Base-by-base conservation (phyloP, 1,140 invertebrate genomes). In the Drosophila erecta region DNA sequence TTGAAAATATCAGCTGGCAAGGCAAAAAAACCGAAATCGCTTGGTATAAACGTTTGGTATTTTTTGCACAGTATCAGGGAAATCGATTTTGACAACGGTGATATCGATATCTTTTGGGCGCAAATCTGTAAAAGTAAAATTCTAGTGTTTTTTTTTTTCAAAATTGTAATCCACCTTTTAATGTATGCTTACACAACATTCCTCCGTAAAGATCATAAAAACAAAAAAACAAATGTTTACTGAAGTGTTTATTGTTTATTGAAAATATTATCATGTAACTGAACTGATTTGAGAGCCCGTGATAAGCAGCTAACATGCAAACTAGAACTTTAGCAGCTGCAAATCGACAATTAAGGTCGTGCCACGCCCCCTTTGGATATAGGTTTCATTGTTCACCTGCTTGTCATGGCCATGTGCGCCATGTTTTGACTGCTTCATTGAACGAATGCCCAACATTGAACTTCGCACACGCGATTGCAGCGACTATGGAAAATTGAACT, bases 361-460 rank as follows among this genome's bases (percentile, higher is more conserved):
- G 17, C 35, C 71, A 44, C 44, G 49, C 53, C 41, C 15, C 51
- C 30, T n/a, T 53, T 55, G 43, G 55, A 20, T 0, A 60, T 37
- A 54, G 17, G 44, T 47, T 46, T 35, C 40, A 43, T 53, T 59
- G 61, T 61, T 49, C 54, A 50, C 43, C 61, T 72, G 73, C 55
- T 79, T 71, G 76, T 79, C 71, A 64, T 80, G 85, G 83, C 81
- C 78, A 78, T 75, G 76, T 72, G 64, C 64, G 49, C 38, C 50
- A 56, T 86, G 65, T 77, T 86, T 81, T 79, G 65, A 86, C 81
- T 79, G 47, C 78, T 87, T 86, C 78, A 87, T 87, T 79, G 51
- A 81, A 44, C 1, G 17, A 44, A 72, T 86, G 80, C 47, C 27
- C 57, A 69, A 37, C 78, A 87, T 80, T 81, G 74, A 76, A 83